Evolutionary conservation across 2,888 invertebrate species (phyloP).

Genomic region (Saturnia japonica): DNA sequence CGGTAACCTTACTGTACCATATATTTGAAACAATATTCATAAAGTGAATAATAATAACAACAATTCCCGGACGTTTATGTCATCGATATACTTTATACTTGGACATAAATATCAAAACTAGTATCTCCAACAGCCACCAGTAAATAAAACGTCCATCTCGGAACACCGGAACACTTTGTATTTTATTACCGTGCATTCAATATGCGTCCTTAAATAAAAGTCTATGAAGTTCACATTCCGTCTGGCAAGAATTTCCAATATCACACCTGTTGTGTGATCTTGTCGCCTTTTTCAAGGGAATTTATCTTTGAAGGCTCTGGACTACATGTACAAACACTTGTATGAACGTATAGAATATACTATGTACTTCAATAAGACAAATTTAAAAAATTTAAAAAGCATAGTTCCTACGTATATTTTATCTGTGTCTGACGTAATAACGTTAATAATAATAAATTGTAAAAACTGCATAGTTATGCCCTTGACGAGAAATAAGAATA

Average conservation of each 20-base stretch:
- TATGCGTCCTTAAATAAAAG: background rate
- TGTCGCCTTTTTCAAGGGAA: slow-evolving; percentile 10
- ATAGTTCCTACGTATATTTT: background rate
- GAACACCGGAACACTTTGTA: background rate
- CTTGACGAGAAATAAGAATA: too few species aligned
- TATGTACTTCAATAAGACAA: background rate
- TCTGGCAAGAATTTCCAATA: slow-evolving; percentile 9
- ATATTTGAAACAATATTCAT: background rate
- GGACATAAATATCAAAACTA: slow-evolving; percentile 11
- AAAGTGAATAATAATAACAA: background rate
- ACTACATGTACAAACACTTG: background rate
- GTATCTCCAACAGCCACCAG: background rate
- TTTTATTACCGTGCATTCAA: slow-evolving; percentile 14
- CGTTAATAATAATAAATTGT: too few species aligned
- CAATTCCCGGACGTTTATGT: slow-evolving; percentile 12
- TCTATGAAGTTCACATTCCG: background rate
- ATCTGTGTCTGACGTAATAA: too few species aligned
- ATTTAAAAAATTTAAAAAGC: background rate
- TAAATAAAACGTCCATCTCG: slow-evolving; percentile 13
- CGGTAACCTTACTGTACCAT: background rate
- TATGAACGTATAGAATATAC: background rate
- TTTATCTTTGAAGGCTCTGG: background rate
- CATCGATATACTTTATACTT: background rate
- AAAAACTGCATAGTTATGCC: too few species aligned
- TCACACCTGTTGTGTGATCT: slow-evolving; percentile 18